Conservation (phyloP, 2,888 invertebrate genomes). For the Caenorhabditis wallacei region DNA sequence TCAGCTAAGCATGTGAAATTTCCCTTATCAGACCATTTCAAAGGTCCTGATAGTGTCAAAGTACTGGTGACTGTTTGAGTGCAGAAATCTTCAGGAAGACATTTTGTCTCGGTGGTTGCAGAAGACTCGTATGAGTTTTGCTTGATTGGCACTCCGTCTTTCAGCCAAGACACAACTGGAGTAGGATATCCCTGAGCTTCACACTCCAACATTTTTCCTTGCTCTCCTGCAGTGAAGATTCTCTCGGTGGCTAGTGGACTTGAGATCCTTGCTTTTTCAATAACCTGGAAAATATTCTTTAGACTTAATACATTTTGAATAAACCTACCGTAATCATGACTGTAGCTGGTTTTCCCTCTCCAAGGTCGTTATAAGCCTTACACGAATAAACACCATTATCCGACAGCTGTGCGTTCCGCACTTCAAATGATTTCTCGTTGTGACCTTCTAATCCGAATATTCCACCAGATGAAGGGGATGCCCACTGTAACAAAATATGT, state of each 20-base stretch:
- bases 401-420: slow-evolving; percentile 89
- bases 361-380: slow-evolving; percentile 91
- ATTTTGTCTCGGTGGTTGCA: slow-evolving; percentile 60
- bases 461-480: slow-evolving; percentile 67
- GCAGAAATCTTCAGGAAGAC: slow-evolving; percentile 71
- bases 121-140: slow-evolving; percentile 29
- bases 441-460: slow-evolving; percentile 71
- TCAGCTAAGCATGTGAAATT: slow-evolving; percentile 95
- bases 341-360: slow-evolving; percentile 88
- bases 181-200: slow-evolving; percentile 80
- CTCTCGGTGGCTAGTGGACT: slow-evolving; percentile 73
- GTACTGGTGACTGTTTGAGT: slow-evolving; percentile 70
- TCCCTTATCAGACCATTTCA: slow-evolving; percentile 93
- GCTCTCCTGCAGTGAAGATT: slow-evolving; percentile 73
- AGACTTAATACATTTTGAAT: neutral
- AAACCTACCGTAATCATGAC: slow-evolving; percentile 87
- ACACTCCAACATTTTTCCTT: slow-evolving; percentile 74
- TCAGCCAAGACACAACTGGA: slow-evolving; percentile 78
- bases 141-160: slow-evolving; percentile 75
- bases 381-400: slow-evolving; percentile 94
- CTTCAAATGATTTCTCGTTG: slow-evolving; percentile 57
- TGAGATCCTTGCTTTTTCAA: slow-evolving; percentile 78
- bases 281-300: slow-evolving; percentile 64
- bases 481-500: slow-evolving; percentile 52
- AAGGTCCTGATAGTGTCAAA: slow-evolving; percentile 83